Percentiles rank a stretch among this genome's conserved stretches.
Conservation (phyloP, 1,140 invertebrate genomes). For the Colletes latitarsis region DNA sequence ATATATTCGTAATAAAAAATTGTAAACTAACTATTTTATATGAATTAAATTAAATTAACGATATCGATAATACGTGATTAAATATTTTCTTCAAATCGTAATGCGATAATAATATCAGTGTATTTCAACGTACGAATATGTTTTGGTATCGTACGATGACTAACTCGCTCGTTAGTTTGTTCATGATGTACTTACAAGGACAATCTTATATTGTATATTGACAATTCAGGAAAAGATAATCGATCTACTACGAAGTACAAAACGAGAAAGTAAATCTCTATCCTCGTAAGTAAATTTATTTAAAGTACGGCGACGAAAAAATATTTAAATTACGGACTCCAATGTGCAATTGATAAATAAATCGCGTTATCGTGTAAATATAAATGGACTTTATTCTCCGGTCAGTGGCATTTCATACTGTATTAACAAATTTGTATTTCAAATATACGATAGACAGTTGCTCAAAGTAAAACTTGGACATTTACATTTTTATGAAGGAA, state of each 20-base stretch:
- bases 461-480: no score
- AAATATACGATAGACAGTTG: no score
- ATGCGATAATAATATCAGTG: no score
- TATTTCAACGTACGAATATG: neutral
- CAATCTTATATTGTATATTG: neutral
- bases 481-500: no score
- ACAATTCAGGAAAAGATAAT: neutral
- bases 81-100: neutral
- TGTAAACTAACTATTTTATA: neutral
- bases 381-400: no score
- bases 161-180: no score
- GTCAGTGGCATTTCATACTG: no score
- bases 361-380: no score
- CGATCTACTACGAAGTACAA: neutral
- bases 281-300: neutral
- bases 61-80: neutral
- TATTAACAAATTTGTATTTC: no score
- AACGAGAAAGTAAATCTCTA: neutral
- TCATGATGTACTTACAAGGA: neutral
- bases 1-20: neutral
- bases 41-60: neutral
- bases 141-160: neutral
- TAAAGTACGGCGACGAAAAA: neutral
- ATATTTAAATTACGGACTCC: no score
- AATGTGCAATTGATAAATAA: no score